These are phyloP conservation scores for Allophyes oxyacanthae DNA, from an alignment of 2,888 invertebrate genomes.

Conservation along the genomic window DNA sequence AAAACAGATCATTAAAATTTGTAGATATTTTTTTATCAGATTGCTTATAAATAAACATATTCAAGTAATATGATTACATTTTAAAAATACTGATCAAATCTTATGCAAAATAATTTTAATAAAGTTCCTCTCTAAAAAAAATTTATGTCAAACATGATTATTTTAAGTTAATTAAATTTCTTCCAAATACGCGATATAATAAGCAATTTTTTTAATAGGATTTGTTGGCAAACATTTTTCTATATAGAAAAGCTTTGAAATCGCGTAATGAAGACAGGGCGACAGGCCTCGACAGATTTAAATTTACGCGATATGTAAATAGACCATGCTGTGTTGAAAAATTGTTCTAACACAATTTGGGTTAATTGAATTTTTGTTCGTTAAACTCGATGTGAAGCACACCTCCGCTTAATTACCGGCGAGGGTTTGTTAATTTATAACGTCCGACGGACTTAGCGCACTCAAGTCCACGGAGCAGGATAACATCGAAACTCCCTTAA, in stretches of 20 bases:
- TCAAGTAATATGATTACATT: no score
- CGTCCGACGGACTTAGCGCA: slow-evolving; percentile 80
- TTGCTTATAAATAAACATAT: no score
- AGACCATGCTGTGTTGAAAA: slow-evolving; percentile 73
- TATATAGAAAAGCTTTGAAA: slow-evolving; percentile 57
- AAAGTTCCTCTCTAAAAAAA: neutral
- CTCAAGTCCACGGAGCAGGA: slow-evolving; percentile 79
- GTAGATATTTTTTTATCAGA: neutral
- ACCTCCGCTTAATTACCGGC: slow-evolving; percentile 85
- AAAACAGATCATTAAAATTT: slow-evolving; percentile 19
- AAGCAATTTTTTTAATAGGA: slow-evolving; percentile 59
- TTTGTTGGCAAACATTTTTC: slow-evolving; percentile 63
- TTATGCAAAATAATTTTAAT: neutral
- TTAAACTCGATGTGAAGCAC: slow-evolving; percentile 82
- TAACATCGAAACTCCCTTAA: slow-evolving; percentile 88
- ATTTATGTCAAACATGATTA: slow-evolving; percentile 10
- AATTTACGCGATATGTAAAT: slow-evolving; percentile 77
- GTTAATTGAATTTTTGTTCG: slow-evolving; percentile 86
- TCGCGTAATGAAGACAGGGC: slow-evolving; percentile 54
- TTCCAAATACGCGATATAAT: slow-evolving; percentile 48
- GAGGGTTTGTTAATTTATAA: slow-evolving; percentile 87
- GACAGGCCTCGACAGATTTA: slow-evolving; percentile 67
- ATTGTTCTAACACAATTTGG: slow-evolving; percentile 79
- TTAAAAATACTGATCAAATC: neutral
- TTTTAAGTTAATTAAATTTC: slow-evolving; percentile 57